Percentiles rank a stretch among this genome's conserved stretches.
These are phyloP conservation scores for Tetanocera ferruginea DNA, from an alignment of 2,888 invertebrate species.

Conservation along the genomic window DNA sequence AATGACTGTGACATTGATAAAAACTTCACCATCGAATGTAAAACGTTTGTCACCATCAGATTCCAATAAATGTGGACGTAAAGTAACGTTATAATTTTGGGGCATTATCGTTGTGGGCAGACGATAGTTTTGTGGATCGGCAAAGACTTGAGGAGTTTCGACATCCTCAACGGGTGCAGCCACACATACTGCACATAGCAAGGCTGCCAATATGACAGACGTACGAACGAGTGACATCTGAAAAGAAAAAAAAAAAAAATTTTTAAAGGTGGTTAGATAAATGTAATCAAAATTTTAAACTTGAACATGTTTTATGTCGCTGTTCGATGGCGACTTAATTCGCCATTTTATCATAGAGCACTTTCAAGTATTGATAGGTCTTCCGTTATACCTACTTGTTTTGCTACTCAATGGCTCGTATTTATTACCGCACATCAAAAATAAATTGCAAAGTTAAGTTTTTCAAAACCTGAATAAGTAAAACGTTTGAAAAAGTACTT, in stretches of 20 bases:
- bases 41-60: constrained; percentile 57
- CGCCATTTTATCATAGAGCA: background rate
- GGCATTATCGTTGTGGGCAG: constrained; percentile 70
- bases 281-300: background rate
- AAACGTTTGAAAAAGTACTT: no score
- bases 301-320: background rate
- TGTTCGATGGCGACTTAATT: background rate
- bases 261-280: background rate
- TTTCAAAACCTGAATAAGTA: no score
- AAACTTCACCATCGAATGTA: constrained; percentile 65
- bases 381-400: background rate
- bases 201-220: constrained; percentile 49
- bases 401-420: background rate
- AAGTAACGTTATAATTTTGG: constrained; percentile 71
- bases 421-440: no score
- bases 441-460: no score
- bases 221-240: constrained; percentile 38
- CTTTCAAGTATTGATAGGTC: background rate
- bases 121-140: constrained; percentile 55
- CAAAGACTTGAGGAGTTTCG: constrained; percentile 33
- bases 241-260: background rate
- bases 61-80: constrained; percentile 72
- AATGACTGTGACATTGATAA: constrained; percentile 71
- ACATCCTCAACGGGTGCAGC: constrained; percentile 44
- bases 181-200: constrained; percentile 48